A percentile compares a stretch with the other conserved stretches of the same genome.
Evolutionary conservation across 2,888 invertebrate species (phyloP).

Genomic region (Flabesymbios commensalis): DNA sequence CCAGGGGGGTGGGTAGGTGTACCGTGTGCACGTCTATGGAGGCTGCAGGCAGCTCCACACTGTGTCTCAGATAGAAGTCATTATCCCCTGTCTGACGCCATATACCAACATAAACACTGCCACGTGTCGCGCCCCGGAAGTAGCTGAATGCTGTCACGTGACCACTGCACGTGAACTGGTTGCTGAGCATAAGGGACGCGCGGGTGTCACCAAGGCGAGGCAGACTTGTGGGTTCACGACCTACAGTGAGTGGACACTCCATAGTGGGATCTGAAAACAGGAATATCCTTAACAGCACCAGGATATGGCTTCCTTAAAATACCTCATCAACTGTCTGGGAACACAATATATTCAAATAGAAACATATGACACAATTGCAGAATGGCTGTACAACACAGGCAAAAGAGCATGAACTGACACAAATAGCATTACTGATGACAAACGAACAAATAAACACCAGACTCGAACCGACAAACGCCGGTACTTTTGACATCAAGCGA

Average conservation of each 20-base stretch:
- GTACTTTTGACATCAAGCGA: too few species aligned
- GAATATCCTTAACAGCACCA: too few species aligned
- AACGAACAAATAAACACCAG: too few species aligned
- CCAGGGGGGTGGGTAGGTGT: conserved; percentile 35
- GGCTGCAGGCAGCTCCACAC: conserved; percentile 42
- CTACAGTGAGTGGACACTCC: conserved; percentile 45
- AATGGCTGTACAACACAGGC: too few species aligned
- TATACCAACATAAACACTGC: conserved; percentile 47
- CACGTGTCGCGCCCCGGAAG: conserved; percentile 43
- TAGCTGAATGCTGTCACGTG: conserved; percentile 47
- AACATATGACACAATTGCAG: too few species aligned
- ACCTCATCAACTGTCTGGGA: too few species aligned
- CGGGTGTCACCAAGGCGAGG: conserved; percentile 44
- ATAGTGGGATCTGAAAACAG: background rate
- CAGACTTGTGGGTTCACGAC: conserved; percentile 42
- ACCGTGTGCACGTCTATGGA: conserved; percentile 39
- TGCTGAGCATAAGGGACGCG: conserved; percentile 53
- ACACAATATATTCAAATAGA: too few species aligned
- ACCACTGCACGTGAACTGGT: conserved; percentile 53
- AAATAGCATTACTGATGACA: too few species aligned
- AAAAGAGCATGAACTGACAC: too few species aligned
- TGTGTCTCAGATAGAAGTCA: conserved; percentile 41
- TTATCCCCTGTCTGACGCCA: conserved; percentile 45
- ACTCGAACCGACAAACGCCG: too few species aligned
- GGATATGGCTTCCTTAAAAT: too few species aligned